Evolutionary conservation across 2,113 vertebrate species (phyloP), one percentile per base, ranked within the genome.

Genomic region (Polypterus senegalus): DNA sequence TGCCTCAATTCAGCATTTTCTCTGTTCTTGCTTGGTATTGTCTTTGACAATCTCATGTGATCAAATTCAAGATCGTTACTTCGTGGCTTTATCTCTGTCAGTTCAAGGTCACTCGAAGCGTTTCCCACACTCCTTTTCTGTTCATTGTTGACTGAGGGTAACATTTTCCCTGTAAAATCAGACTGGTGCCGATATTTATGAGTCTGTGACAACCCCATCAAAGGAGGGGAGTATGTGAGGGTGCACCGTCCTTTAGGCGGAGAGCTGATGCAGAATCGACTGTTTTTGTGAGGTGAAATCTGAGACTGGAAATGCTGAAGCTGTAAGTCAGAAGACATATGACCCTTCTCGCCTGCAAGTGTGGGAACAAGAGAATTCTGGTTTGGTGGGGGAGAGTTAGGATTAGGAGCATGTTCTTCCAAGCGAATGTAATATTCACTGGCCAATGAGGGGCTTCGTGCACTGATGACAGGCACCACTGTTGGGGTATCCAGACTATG

Each of bases 391-490:
- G 70, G 51, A 63, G 60, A 9, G 49, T 51, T 6, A 0, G 61
- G 48, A 1, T 58, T 64, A 5, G 89, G 89, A 3, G 84, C 84
- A 3, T 92, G 90, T 74, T 94, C 91, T 72, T 95, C 92, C 62
- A 95, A 75, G 49, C 91, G 83, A 66, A 95, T 92, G 74, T 92
- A 94, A 70, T 95, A 94, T 70, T 95, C 91, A 4, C 90, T 93
- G 70, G 89, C 86, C 4, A 94, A 86, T 0, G 92, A 95, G 6
- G 92, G 92, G 67, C 92, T 95, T 48, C 90, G 90, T n/a, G 92
- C 91, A 0, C 91, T 93, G 67, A 95, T 93, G 59, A 95, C 92
- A 0, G 92, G 92, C 59, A 95, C 86, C 9, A 94, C 90, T 1
- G 91, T 93, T 56, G 91, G 92, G 0, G 91, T 92, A 73, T 92